These are phyloP conservation scores for Amblyjoppa proteus DNA, from an alignment of 2,888 invertebrate genomes.

Conservation along the genomic window DNA sequence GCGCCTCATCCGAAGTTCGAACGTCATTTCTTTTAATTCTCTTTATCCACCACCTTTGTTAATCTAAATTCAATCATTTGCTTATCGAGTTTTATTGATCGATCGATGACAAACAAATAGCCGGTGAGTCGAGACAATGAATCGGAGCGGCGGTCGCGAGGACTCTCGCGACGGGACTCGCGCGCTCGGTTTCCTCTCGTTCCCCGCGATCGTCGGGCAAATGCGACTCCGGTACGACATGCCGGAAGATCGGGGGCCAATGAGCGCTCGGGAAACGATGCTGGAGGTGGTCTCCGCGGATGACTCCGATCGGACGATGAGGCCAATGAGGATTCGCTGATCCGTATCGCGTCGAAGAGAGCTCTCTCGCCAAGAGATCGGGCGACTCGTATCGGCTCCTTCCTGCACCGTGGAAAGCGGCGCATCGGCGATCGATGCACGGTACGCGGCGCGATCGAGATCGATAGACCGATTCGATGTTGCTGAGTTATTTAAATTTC, in stretches of 20 bases:
- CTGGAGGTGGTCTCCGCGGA: slow-evolving; percentile 71
- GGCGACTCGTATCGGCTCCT: slow-evolving; percentile 27
- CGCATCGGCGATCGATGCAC: slow-evolving; percentile 17
- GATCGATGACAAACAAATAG: not conserved
- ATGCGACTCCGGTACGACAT: slow-evolving; percentile 50
- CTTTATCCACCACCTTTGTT: not conserved
- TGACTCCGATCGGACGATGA: slow-evolving; percentile 71
- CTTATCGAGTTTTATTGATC: not conserved
- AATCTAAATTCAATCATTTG: not conserved
- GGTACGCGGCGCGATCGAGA: slow-evolving; percentile 18
- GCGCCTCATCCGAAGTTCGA: slow-evolving; percentile 68
- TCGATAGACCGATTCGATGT: slow-evolving; percentile 3
- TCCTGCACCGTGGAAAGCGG: slow-evolving; percentile 8
- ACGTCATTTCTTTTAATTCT: slow-evolving; percentile 25
- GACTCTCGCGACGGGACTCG: slow-evolving; percentile 39
- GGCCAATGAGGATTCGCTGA: slow-evolving; percentile 72
- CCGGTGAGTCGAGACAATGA: not conserved
- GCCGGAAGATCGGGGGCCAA: slow-evolving; percentile 67
- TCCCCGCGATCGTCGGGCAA: slow-evolving; percentile 43
- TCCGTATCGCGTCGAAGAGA: slow-evolving; percentile 68
- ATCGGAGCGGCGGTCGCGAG: slow-evolving; percentile 1
- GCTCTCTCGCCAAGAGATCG: slow-evolving; percentile 53
- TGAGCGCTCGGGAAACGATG: slow-evolving; percentile 63
- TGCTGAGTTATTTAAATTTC: slow-evolving; percentile 7
- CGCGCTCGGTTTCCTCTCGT: slow-evolving; percentile 31